These are phyloP conservation scores for Heteromormyrus szaboi DNA, from an alignment of 2,797 vertebrate species.

Conservation along the genomic window DNA sequence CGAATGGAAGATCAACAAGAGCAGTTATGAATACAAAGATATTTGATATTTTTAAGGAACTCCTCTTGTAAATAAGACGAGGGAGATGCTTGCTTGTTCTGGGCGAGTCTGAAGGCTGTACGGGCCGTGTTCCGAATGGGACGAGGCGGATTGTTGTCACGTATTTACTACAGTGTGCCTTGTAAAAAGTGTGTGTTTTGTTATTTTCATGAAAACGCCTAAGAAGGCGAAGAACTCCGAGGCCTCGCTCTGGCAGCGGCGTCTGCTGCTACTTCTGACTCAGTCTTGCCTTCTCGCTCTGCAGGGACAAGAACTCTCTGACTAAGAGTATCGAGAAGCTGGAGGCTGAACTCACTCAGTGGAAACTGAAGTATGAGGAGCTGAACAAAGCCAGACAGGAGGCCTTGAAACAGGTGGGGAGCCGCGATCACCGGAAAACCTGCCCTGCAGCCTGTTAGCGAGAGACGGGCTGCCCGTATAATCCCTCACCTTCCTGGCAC, in stretches of 20 bases:
- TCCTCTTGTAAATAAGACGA: neutral
- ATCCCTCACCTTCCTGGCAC: neutral
- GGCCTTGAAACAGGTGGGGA: slow-evolving; percentile 80
- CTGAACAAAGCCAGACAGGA: slow-evolving; percentile 90
- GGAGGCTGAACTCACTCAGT: slow-evolving; percentile 84
- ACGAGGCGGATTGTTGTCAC: neutral
- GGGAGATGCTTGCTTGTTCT: neutral
- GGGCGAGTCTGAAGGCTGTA: neutral
- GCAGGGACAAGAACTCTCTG: slow-evolving; percentile 83
- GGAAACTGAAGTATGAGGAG: slow-evolving; percentile 93
- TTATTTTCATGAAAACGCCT: neutral
- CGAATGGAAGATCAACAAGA: neutral
- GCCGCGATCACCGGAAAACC: neutral
- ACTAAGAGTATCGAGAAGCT: slow-evolving; percentile 88
- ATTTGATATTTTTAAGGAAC: neutral
- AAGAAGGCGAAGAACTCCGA: neutral
- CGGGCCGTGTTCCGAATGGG: neutral
- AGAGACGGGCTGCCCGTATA: neutral
- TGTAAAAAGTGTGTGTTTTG: neutral
- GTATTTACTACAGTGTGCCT: neutral
- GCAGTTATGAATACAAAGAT: neutral
- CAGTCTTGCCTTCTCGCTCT: slow-evolving; percentile 7
- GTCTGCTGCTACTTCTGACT: neutral
- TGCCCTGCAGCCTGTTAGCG: neutral
- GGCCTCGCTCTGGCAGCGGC: neutral